phyloP scores from a whole-genome alignment of 2,888 invertebrate species.

The Catocala fraxini region DNA sequence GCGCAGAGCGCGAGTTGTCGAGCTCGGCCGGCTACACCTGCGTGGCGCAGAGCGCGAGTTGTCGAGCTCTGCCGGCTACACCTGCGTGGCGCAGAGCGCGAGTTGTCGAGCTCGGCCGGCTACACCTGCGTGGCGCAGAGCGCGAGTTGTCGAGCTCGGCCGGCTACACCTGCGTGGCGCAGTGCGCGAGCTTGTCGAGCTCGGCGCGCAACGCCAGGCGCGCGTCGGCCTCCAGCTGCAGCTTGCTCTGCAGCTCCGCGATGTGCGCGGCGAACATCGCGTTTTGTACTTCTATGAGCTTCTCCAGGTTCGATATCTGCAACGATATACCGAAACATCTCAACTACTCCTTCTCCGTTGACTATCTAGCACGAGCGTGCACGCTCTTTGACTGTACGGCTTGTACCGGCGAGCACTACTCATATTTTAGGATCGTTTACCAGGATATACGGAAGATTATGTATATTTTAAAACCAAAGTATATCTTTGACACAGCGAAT shows the following conservation, averaged over 20 bases:
- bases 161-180: slow-evolving; percentile 91
- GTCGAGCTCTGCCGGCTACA: slow-evolving; percentile 89
- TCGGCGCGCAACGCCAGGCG: slow-evolving; percentile 89
- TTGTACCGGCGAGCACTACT: no score
- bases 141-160: slow-evolving; percentile 90
- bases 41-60: slow-evolving; percentile 91
- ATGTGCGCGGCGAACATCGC: slow-evolving; percentile 88
- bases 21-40: slow-evolving; percentile 90
- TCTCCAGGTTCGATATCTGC: slow-evolving; percentile 88
- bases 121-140: slow-evolving; percentile 92
- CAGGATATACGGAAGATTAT: no score
- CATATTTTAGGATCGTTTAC: no score
- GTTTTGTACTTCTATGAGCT: slow-evolving; percentile 87
- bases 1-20: slow-evolving; percentile 91
- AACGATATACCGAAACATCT: no score
- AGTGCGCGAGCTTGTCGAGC: slow-evolving; percentile 90
- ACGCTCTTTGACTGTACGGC: no score
- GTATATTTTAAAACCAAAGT: no score
- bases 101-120: slow-evolving; percentile 90
- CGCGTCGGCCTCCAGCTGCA: slow-evolving; percentile 89
- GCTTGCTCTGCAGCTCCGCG: slow-evolving; percentile 88
- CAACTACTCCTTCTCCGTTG: no score
- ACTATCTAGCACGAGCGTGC: no score
- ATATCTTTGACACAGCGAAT: no score
- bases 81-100: slow-evolving; percentile 91